Evolutionary conservation across 2,888 invertebrate genomes (phyloP).

Genomic region (Itoplectis maculator): DNA sequence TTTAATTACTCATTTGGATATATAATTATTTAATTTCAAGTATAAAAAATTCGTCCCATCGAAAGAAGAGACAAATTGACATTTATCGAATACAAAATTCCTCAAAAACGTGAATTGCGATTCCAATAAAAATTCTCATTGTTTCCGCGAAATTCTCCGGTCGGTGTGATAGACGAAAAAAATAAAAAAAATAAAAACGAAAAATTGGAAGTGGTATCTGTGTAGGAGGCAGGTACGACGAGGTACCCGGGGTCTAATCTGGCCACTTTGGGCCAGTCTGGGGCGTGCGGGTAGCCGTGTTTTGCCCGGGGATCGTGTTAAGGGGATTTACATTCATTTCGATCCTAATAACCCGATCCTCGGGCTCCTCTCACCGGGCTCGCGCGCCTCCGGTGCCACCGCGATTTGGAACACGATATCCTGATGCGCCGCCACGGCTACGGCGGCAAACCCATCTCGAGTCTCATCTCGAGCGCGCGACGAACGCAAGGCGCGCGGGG

Average conservation of each 20-base stretch:
- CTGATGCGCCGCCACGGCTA: too few species aligned
- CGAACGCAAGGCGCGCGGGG: constrained; percentile 59
- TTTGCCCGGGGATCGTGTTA: constrained; percentile 84
- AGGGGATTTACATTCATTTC: constrained; percentile 85
- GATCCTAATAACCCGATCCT: constrained; percentile 84
- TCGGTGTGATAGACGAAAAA: neutral
- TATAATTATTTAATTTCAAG: too few species aligned
- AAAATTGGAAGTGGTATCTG: constrained; percentile 7
- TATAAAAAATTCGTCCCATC: too few species aligned
- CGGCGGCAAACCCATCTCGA: constrained; percentile 12
- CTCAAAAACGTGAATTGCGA: neutral
- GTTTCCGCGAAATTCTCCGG: neutral
- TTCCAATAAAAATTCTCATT: neutral
- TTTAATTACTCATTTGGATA: too few species aligned
- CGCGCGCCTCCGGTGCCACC: constrained; percentile 60
- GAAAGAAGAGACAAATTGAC: neutral
- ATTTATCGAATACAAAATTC: neutral
- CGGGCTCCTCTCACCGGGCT: constrained; percentile 70
- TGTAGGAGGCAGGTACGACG: constrained; percentile 17
- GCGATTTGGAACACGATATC: constrained; percentile 84
- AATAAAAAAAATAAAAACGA: neutral
- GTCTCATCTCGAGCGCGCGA: constrained; percentile 9
- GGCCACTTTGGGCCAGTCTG: constrained; percentile 77
- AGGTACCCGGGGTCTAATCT: constrained; percentile 76
- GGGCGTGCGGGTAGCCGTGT: constrained; percentile 83